phyloP scores from a whole-genome alignment of 2,888 invertebrate genomes.

The Himalopsyche anomala region DNA sequence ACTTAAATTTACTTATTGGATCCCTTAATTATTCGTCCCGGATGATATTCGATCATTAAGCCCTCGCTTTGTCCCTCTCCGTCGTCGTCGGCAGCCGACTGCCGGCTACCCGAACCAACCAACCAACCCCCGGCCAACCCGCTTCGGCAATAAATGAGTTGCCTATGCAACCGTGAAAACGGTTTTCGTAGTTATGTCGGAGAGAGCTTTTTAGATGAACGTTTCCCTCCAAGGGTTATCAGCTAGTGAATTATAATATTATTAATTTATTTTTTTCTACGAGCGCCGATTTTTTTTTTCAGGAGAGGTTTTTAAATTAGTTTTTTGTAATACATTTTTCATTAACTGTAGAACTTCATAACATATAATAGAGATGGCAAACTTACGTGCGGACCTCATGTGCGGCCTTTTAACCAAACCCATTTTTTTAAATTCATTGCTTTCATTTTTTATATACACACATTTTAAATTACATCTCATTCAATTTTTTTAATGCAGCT shows the following conservation, averaged over 20 bases:
- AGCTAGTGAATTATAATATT: neutral
- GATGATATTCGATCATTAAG: constrained; percentile 58
- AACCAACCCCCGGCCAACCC: constrained; percentile 51
- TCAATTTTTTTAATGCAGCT: too few species aligned
- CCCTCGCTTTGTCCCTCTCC: constrained; percentile 35
- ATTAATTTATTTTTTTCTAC: too few species aligned
- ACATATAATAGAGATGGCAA: too few species aligned
- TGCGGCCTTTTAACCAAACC: too few species aligned
- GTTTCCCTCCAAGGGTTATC: constrained; percentile 19
- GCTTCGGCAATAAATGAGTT: constrained; percentile 65
- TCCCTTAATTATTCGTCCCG: constrained; percentile 40
- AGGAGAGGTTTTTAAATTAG: too few species aligned
- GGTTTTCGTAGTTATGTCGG: constrained; percentile 63
- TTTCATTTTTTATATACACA: too few species aligned
- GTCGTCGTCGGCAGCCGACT: constrained; percentile 13
- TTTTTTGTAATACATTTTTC: too few species aligned
- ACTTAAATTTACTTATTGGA: constrained; percentile 34
- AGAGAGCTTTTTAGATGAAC: constrained; percentile 19
- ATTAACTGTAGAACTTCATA: too few species aligned
- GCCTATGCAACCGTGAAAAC: constrained; percentile 66
- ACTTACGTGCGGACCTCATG: too few species aligned
- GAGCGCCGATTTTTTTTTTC: too few species aligned
- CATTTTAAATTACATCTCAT: too few species aligned
- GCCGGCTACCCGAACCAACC: neutral
- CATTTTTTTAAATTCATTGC: too few species aligned